These are phyloP conservation scores for Anarrhichthys ocellatus DNA, from an alignment of 2,113 vertebrate species.

Conservation along the genomic window DNA sequence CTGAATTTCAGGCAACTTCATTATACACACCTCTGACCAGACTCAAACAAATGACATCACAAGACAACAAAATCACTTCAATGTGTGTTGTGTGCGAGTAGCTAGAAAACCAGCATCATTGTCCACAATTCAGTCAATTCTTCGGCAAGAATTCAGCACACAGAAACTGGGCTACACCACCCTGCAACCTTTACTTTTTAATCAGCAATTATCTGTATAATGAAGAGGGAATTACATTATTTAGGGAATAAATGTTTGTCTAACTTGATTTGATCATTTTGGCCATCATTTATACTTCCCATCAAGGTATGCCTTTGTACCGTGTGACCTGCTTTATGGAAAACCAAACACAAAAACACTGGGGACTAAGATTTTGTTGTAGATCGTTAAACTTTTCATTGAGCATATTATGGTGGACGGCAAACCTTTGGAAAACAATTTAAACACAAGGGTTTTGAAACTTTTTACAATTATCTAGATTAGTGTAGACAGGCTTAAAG, in stretches of 20 bases:
- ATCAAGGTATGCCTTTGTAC: background rate
- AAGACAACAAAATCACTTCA: background rate
- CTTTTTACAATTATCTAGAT: background rate
- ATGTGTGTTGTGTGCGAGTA: background rate
- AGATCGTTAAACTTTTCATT: background rate
- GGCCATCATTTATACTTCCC: background rate
- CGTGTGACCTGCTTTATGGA: too few relatives aligned
- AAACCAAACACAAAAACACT: too few relatives aligned
- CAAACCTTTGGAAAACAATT: background rate
- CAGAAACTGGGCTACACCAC: background rate
- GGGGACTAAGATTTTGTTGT: background rate
- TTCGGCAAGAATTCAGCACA: background rate
- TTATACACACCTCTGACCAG: slow-evolving; percentile 53
- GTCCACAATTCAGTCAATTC: background rate
- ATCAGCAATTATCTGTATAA: background rate
- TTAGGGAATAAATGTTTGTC: too few relatives aligned
- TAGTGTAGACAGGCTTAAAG: background rate
- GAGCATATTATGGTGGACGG: background rate
- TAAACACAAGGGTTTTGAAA: background rate
- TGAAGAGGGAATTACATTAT: too few relatives aligned
- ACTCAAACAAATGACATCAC: slow-evolving; percentile 5
- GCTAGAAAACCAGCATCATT: background rate
- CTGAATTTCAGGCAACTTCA: slow-evolving; percentile 75
- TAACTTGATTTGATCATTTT: background rate
- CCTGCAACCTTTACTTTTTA: background rate